Conservation (phyloP, 2,797 vertebrate genomes). For the Astyanax mexicanus region DNA sequence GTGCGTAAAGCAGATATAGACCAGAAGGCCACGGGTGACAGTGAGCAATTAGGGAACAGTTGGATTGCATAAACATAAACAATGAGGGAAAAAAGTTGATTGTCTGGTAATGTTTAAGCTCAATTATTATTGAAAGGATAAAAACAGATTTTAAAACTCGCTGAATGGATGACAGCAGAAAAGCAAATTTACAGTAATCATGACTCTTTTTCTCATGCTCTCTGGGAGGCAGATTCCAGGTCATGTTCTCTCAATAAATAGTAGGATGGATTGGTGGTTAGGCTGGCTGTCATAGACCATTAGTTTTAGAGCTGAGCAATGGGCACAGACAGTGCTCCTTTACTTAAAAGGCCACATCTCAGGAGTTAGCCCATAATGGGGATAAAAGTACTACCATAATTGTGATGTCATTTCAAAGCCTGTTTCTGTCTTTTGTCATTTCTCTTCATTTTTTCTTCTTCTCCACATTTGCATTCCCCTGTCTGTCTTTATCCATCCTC, state of each 20-base stretch:
- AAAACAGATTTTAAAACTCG: slow-evolving; percentile 24
- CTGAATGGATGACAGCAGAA: slow-evolving; percentile 23
- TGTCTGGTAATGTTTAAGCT: slow-evolving; percentile 34
- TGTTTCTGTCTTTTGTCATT: not conserved
- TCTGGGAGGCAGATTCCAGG: slow-evolving; percentile 1
- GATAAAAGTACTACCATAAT: not conserved
- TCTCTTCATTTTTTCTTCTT: not conserved
- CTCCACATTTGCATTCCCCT: not conserved
- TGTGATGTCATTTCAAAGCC: slow-evolving; percentile 14
- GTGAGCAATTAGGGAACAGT: slow-evolving; percentile 17
- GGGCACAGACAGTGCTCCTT: slow-evolving; percentile 7
- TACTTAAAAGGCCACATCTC: slow-evolving; percentile 35
- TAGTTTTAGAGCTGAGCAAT: slow-evolving; percentile 32
- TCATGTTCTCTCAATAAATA: slow-evolving; percentile 43
- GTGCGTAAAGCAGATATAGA: slow-evolving; percentile 14
- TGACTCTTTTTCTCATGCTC: slow-evolving; percentile 9
- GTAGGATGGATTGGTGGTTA: slow-evolving; percentile 18
- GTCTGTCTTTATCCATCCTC: not conserved
- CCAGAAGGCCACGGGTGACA: slow-evolving; percentile 11
- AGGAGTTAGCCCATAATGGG: not conserved
- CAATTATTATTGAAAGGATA: slow-evolving; percentile 35
- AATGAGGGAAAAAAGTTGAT: slow-evolving; percentile 18
- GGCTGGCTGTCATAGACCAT: slow-evolving; percentile 25
- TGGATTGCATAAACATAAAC: slow-evolving; percentile 25
- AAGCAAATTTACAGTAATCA: slow-evolving; percentile 31